Evolutionary conservation across 1,140 invertebrate species (phyloP), one percentile per base, ranked within the genome.

Genomic region (Bradynema listronoti): DNA sequence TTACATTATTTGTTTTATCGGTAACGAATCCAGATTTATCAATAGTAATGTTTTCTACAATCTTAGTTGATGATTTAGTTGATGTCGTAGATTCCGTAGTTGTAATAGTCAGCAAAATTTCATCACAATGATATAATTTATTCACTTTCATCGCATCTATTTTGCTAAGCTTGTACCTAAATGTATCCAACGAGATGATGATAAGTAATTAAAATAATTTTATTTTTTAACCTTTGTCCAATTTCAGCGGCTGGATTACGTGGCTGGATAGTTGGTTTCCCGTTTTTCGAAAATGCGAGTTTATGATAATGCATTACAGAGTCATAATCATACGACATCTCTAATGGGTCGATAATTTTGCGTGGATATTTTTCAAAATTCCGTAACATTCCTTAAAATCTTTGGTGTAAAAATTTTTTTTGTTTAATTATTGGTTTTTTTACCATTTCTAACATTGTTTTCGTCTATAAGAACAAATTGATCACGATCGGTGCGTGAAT

Each of bases 311-410:
- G 74, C 74, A 77, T 77, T 1, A 66, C 51, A 47, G 32, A 42
- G 14, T 66, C 69, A 47, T 75, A 75, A 57, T 78, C 74, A 49
- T 77, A 77, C 1, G 76, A 73, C 73, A 78, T 78, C 45, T 63
- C 74, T 16, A 77, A 54, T 9, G 74, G 67, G 56, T 77, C 74
- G 22, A 77, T 77, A 27, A 77, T 75, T 61, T 77, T 77, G 27
- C 62, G 39, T n/a, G 74, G 76, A 49, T 77, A 77, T 36, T 78
- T 78, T 53, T 77, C 74, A 42, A 77, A 77, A 30, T 77, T 77
- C 9, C 74, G 41, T 57, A 78, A 58, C 74, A 77, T 77, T 53
- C 73, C 70, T 72, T 46, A 16, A 11, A 57, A 46, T 2, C n/a
- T 62, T 0, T 22, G 14, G 25, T 33, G 19, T 34, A 25, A 4